These are phyloP conservation scores for Varanus komodoensis DNA, from an alignment of 2,113 vertebrate genomes.

Conservation along the genomic window DNA sequence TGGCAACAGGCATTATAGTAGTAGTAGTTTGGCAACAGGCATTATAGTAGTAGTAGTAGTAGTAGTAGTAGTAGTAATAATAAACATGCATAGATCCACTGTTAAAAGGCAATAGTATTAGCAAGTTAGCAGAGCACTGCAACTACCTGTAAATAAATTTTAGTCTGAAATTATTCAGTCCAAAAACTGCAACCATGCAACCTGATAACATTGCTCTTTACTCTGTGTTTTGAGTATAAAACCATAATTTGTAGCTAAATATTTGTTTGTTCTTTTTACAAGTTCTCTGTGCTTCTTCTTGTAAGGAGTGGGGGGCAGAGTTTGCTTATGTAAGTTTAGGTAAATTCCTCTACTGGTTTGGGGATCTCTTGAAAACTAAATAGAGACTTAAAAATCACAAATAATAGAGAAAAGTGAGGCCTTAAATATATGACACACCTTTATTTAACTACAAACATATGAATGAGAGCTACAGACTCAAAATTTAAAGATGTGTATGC, in stretches of 20 bases:
- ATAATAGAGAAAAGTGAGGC: not conserved
- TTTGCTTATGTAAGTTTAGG: not conserved
- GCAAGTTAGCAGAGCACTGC: not conserved
- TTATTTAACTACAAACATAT: not conserved
- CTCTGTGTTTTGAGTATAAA: constrained; percentile 44
- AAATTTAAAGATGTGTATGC: not conserved
- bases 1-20: too few species aligned
- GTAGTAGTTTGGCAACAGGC: too few species aligned
- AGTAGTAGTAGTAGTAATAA: not conserved
- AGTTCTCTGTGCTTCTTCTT: not conserved
- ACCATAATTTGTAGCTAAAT: constrained; percentile 32
- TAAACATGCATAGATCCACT: not conserved
- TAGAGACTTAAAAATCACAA: not conserved
- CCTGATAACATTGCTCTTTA: constrained; percentile 40
- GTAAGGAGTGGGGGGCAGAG: not conserved
- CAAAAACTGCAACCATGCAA: constrained; percentile 44
- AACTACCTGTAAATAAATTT: constrained; percentile 48
- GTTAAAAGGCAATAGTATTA: not conserved
- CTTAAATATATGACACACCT: not conserved
- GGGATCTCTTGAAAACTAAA: not conserved
- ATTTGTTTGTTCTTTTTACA: constrained; percentile 6
- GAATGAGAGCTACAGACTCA: not conserved
- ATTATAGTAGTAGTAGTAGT: too few species aligned
- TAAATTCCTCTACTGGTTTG: not conserved
- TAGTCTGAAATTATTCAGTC: constrained; percentile 38